phyloP scores from a whole-genome alignment of 1,140 invertebrate species.

The Halotydeus destructor region DNA sequence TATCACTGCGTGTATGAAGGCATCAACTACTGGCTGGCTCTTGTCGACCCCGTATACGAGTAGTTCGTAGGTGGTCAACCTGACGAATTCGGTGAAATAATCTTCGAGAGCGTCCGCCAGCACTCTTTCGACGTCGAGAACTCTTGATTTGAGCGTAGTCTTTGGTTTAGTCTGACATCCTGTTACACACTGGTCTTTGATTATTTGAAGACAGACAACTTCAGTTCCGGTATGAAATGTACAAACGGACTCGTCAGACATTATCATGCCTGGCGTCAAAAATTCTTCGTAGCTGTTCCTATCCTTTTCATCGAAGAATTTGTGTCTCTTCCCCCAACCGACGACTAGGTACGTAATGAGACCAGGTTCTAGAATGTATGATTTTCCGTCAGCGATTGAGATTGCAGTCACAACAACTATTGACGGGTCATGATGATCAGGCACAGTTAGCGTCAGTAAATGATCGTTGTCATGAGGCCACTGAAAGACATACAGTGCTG shows the following conservation, averaged over 20 bases:
- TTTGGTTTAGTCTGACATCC: neutral
- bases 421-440: neutral
- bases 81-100: neutral
- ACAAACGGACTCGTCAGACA: neutral
- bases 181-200: neutral
- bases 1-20: neutral
- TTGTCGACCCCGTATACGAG: neutral
- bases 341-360: neutral
- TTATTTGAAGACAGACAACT: neutral
- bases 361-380: neutral
- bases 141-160: neutral
- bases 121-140: constrained; percentile 1
- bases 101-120: neutral
- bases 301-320: neutral
- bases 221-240: neutral
- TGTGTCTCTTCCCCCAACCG: neutral
- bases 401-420: neutral
- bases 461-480: neutral
- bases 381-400: neutral
- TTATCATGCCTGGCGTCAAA: neutral
- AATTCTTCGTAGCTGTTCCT: neutral
- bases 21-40: neutral
- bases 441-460: neutral
- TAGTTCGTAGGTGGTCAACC: neutral
- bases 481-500: neutral